Evolutionary conservation across 2,113 vertebrate species (phyloP).

Genomic region (Gasterosteus nipponicus): DNA sequence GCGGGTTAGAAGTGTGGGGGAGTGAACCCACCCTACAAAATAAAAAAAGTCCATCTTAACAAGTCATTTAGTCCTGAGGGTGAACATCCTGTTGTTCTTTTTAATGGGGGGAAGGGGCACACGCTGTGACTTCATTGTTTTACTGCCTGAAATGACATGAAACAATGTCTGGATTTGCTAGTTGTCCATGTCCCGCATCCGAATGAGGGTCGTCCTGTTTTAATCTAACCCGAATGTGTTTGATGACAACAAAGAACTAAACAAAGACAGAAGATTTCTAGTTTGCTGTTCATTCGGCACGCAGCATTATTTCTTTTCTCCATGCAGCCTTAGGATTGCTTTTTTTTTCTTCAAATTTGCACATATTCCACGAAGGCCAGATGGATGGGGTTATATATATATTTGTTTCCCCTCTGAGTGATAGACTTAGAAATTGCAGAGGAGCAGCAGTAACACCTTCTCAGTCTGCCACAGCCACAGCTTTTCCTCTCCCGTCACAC

Average conservation of each 20-base stretch:
- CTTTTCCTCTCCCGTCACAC: constrained; percentile 44
- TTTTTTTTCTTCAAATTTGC: constrained; percentile 2
- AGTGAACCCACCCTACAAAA: constrained; percentile 17
- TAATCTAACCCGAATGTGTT: neutral
- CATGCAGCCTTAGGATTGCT: constrained; percentile 2
- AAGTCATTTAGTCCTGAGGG: constrained; percentile 37
- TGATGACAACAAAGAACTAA: neutral
- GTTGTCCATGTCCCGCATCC: neutral
- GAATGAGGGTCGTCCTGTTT: neutral
- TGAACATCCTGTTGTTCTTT: constrained; percentile 21
- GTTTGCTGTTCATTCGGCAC: neutral
- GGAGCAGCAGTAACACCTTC: constrained; percentile 66
- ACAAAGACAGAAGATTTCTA: neutral
- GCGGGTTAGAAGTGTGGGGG: constrained; percentile 27
- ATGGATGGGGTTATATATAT: constrained; percentile 46
- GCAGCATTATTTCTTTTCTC: neutral
- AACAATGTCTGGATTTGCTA: neutral
- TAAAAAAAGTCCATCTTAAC: constrained; percentile 37
- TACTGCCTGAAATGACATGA: constrained; percentile 16
- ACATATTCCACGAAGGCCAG: constrained; percentile 49
- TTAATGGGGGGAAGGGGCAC: constrained; percentile 3
- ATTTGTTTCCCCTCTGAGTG: constrained; percentile 37
- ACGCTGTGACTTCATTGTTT: constrained; percentile 17
- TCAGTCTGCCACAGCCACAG: constrained; percentile 66
- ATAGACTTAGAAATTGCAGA: constrained; percentile 65